These are phyloP conservation scores for Melolontha melolontha DNA, from an alignment of 2,888 invertebrate genomes.

Conservation along the genomic window DNA sequence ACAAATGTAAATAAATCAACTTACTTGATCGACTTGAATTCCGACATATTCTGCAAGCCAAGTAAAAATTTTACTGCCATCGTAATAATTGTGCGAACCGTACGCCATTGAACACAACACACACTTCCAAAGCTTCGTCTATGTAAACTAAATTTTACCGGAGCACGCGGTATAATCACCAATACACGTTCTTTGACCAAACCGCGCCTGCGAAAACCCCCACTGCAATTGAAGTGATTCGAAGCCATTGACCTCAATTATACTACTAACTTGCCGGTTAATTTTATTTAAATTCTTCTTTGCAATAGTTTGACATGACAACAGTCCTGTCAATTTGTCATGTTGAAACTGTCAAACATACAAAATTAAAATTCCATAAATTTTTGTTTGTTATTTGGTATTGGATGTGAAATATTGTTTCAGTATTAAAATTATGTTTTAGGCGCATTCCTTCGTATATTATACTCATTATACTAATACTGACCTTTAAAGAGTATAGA, in stretches of 20 bases:
- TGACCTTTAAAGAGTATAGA: too few species aligned
- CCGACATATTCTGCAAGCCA: constrained; percentile 77
- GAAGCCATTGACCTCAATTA: constrained; percentile 38
- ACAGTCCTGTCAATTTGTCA: too few species aligned
- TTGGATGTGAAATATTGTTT: too few species aligned
- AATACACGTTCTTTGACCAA: constrained; percentile 22
- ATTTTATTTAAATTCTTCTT: background rate
- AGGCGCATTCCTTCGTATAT: too few species aligned
- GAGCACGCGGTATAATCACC: constrained; percentile 29
- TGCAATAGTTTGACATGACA: too few species aligned
- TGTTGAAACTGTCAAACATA: too few species aligned
- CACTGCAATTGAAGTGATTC: constrained; percentile 35
- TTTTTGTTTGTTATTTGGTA: too few species aligned
- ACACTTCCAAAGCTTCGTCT: constrained; percentile 20
- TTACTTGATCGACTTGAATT: constrained; percentile 84
- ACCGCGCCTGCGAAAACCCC: constrained; percentile 41
- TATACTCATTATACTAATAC: too few species aligned
- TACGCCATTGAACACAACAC: constrained; percentile 45
- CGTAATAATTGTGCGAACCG: constrained; percentile 65
- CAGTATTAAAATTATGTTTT: too few species aligned
- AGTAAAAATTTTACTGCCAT: constrained; percentile 78
- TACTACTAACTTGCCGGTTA: background rate
- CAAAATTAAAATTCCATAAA: too few species aligned
- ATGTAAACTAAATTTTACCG: constrained; percentile 20
- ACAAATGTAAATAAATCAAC: constrained; percentile 55